Evolutionary conservation across 2,888 invertebrate species (phyloP), one percentile per base, ranked within the genome.

Genomic region (Vannuccia rotundouncinata): DNA sequence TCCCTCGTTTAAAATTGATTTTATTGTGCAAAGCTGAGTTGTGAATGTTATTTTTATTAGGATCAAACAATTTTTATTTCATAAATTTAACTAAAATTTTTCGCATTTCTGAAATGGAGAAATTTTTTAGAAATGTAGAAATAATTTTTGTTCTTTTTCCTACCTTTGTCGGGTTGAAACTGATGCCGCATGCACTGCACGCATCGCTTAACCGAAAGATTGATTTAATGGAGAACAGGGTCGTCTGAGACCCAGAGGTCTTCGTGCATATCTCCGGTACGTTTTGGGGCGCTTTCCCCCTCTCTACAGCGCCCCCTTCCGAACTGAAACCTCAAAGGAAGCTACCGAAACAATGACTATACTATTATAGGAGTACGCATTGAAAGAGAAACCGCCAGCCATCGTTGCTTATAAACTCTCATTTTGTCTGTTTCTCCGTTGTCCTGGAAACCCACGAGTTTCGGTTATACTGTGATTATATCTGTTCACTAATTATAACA

Each of bases 241-340:
- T 22, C 25, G 22, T 5, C 22, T n/a, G 25, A 66, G 10, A n/a
- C 66, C 13, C 5, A 2, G 66, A 66, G 22, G 25, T 66, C 66
- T 66, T 66, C 66, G 66, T 66, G 66, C 66, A 27, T 66, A 66
- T 66, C 66, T 66, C 66, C 66, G 66, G 66, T 66, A 66, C 66
- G 5, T 66, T 22, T 66, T 66, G 25, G 5, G 66, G 25, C n/a
- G n/a, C n/a, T n/a, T n/a, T n/a, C n/a, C n/a, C n/a, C n/a, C n/a
- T n/a, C n/a, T n/a, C n/a, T n/a, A 27, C 13, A 66, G 22, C 22
- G 25, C 5, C 45, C 45, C 45, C 10, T 45, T 45, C 45, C 25
- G n/a, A n/a, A n/a, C n/a, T n/a, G n/a, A 66, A 66, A 5, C 66
- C 66, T 66, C 66, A 66, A 66, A 66, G 66, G 25, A 66, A 5